These are phyloP conservation scores for Bergia puertoricense DNA, from an alignment of 92 coral and sea anemone genomes.

Conservation along the genomic window DNA sequence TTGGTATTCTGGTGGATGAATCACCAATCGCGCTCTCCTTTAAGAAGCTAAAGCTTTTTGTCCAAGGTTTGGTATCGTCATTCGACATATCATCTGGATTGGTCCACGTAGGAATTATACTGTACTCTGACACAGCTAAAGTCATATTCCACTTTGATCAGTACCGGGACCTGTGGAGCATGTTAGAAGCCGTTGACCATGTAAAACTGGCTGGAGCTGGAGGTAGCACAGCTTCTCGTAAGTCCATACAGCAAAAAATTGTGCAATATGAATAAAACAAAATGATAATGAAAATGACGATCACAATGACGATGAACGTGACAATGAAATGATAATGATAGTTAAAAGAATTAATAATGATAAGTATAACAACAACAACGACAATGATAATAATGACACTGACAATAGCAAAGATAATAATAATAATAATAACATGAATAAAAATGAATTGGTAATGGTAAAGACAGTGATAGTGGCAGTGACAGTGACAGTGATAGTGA, in stretches of 20 bases:
- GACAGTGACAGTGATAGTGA: neutral
- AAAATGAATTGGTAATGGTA: too few species aligned
- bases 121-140: slow-evolving; percentile 14
- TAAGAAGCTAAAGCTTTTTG: slow-evolving; percentile 12
- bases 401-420: neutral
- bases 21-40: neutral
- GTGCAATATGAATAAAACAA: neutral
- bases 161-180: slow-evolving; percentile 12
- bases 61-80: neutral
- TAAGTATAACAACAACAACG: neutral
- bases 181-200: slow-evolving; percentile 2
- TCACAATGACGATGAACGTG: too few species aligned
- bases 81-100: slow-evolving; percentile 15
- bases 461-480: too few species aligned
- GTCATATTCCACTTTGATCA: slow-evolving; percentile 24
- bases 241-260: neutral
- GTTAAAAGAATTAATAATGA: too few species aligned
- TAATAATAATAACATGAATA: too few species aligned
- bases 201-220: neutral
- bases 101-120: slow-evolving; percentile 22
- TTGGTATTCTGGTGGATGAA: slow-evolving; percentile 34
- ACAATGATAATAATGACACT: too few species aligned
- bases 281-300: neutral
- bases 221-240: neutral
- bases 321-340: too few species aligned